Conservation (phyloP, 2,888 invertebrate species). For the Creontiades dilutus region DNA sequence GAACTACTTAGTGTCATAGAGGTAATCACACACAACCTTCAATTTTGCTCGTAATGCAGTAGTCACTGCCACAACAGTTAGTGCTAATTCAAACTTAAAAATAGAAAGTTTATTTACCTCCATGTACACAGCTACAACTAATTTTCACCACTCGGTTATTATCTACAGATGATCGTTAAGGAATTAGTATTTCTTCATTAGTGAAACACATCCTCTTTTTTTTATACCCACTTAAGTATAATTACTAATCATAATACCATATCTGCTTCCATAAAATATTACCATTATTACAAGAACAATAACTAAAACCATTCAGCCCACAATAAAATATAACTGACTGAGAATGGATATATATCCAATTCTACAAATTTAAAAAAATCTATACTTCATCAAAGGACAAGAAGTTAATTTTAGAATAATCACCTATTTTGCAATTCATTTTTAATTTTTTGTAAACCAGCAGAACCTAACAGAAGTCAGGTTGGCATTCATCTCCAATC, state of each 20-base stretch:
- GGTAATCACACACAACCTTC: conserved; percentile 52
- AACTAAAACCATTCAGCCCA: conserved; percentile 5
- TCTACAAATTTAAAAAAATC: too few relatives aligned
- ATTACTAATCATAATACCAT: conserved; percentile 48
- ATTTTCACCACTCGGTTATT: conserved; percentile 58
- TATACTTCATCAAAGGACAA: too few relatives aligned
- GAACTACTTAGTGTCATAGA: conserved; percentile 49
- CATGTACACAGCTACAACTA: conserved; percentile 55
- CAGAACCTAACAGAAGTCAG: neutral
- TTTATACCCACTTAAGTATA: neutral
- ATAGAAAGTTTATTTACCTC: conserved; percentile 41
- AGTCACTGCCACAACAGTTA: neutral
- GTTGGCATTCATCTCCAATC: too few relatives aligned
- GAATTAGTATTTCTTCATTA: conserved; percentile 62
- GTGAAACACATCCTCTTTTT: conserved; percentile 55
- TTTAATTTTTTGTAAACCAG: neutral
- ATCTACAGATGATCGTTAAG: conserved; percentile 42
- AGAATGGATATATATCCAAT: neutral
- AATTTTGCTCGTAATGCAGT: conserved; percentile 20
- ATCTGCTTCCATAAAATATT: neutral
- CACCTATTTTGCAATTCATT: too few relatives aligned
- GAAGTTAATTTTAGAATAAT: neutral
- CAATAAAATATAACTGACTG: neutral
- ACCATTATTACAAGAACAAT: neutral
- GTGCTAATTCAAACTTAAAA: conserved; percentile 10